Evolutionary conservation across 2,113 vertebrate species (phyloP), one percentile per base, ranked within the genome.

Genomic region (Rattus norvegicus): DNA sequence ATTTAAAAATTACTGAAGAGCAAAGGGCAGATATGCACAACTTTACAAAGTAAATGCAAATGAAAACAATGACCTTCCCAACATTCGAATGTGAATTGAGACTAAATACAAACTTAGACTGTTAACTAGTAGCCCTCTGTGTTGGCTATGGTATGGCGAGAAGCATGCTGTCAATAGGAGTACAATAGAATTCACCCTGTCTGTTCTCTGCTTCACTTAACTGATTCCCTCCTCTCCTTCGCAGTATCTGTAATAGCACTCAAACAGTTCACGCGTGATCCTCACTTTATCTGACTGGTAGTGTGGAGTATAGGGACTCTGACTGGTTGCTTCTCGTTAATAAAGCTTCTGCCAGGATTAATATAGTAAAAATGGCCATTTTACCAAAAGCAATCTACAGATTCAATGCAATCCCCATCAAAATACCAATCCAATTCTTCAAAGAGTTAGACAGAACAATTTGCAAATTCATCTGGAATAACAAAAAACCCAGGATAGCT

Each of bases 31-130:
- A 86, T 49, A 69, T 36, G 89, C 7, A 67, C 7, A 76, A 87
- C 52, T 54, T n/a, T 8, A 47, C 77, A 81, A 77, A 69, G 30
- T 79, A 90, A 94, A 92, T 84, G 33, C 43, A 75, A 54, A 49
- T 75, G 36, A 14, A 79, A 70, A 94, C 86, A 47, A 11, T 65
- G n/a, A 54, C n/a, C 65, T 81, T 59, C 92, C 61, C 22, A 76
- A 47, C 59, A 61, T 30, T 76, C 9, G 94, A 80, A 97, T 16
- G 9, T 6, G 63, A 97, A 69, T 54, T 86, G 56, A 87, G 92
- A 61, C n/a, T 52, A 89, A 72, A 49, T 59, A 75, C 22, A 14
- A 36, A 43, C 22, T 19, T 72, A 90, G 87, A 75, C 43, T 59
- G 33, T 79, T 72, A 49, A 54, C 17, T 89, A 9, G 39, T 59